A percentile compares a stretch with the other conserved stretches of the same genome.
Evolutionary conservation across 1,140 invertebrate species (phyloP).

Genomic region (Delia radicum): DNA sequence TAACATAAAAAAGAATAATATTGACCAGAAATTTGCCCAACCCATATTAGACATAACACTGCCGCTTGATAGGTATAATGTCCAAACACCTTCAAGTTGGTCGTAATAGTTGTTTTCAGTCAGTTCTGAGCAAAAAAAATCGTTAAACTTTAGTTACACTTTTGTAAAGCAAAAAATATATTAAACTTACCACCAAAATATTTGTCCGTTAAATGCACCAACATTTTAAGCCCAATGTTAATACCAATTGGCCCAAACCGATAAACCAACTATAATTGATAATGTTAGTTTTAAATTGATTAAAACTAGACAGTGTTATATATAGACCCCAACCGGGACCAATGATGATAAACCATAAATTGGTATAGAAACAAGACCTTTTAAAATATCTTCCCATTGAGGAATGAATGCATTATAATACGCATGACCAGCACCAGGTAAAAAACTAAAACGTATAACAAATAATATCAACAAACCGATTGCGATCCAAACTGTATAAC

Average conservation of each 20-base stretch:
- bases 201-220: background rate
- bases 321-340: constrained; percentile 91
- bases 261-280: constrained; percentile 45
- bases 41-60: no score
- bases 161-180: background rate
- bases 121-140: no score
- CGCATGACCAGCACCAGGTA: constrained; percentile 78
- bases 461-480: background rate
- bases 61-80: no score
- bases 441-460: constrained; percentile 36
- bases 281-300: constrained; percentile 79
- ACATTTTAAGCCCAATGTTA: background rate
- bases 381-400: background rate
- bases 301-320: constrained; percentile 87
- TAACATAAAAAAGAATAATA: constrained; percentile 26
- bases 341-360: constrained; percentile 54
- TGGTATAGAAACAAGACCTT: constrained; percentile 18
- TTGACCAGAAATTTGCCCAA: no score
- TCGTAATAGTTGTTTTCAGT: no score
- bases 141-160: no score
- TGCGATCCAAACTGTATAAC: constrained; percentile 31
- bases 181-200: background rate
- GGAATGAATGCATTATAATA: constrained; percentile 73
- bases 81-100: no score
- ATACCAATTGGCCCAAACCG: constrained; percentile 30